Conservation (phyloP, 2,113 vertebrate genomes). For the Sminthopsis crassicaudata region DNA sequence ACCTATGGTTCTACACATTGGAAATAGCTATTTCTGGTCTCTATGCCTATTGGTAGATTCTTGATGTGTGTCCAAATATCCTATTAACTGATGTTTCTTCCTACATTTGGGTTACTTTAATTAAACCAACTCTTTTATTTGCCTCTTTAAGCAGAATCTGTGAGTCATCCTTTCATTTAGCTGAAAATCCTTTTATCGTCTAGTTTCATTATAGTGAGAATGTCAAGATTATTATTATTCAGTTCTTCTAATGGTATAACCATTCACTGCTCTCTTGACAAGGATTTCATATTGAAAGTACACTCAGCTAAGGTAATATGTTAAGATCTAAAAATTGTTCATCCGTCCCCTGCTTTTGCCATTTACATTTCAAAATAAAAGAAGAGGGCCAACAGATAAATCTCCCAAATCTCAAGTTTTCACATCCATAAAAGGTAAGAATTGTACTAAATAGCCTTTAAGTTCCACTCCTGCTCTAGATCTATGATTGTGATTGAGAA, state of each 20-base stretch:
- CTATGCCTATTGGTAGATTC: neutral
- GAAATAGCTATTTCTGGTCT: neutral
- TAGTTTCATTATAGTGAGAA: constrained; percentile 43
- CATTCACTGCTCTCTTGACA: neutral
- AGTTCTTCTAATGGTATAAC: neutral
- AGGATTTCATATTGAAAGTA: neutral
- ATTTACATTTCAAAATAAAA: neutral
- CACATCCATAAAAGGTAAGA: neutral
- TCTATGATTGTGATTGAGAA: neutral
- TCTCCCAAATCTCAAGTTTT: neutral
- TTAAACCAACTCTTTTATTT: neutral
- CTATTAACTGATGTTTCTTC: neutral
- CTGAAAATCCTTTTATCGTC: neutral
- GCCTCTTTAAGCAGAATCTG: neutral
- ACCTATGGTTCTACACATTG: neutral
- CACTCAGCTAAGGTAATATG: neutral
- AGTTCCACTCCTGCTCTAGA: neutral
- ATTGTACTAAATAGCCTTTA: neutral
- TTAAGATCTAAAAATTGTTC: neutral
- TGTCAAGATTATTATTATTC: neutral
- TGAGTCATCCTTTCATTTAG: neutral
- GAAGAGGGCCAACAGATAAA: neutral
- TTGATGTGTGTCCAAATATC: neutral
- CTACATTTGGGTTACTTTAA: neutral
- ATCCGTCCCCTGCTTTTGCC: neutral